Percentiles rank a stretch among this genome's conserved stretches.
phyloP scores from a whole-genome alignment of 2,888 invertebrate species.

The Glaucopsyche alexis region DNA sequence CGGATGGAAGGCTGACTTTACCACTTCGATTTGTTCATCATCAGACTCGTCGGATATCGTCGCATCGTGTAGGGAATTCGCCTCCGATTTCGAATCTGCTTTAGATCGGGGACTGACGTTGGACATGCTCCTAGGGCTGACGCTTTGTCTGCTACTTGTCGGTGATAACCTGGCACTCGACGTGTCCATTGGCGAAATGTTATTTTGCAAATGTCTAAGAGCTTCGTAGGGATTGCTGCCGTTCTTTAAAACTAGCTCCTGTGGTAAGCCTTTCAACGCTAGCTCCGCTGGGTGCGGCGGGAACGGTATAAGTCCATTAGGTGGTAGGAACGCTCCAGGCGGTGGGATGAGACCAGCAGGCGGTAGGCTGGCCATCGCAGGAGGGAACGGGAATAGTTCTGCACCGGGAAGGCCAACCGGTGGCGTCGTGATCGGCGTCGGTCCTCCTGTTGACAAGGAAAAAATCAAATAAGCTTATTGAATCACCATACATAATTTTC shows the following conservation, averaged over 20 bases:
- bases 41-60: conserved; percentile 83
- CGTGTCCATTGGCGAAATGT: conserved; percentile 69
- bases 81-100: conserved; percentile 80
- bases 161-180: conserved; percentile 77
- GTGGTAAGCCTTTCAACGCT: conserved; percentile 69
- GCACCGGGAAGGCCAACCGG: conserved; percentile 65
- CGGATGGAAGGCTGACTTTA: conserved; percentile 87
- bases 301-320: conserved; percentile 77
- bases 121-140: conserved; percentile 71
- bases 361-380: conserved; percentile 67
- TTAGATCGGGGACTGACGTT: conserved; percentile 73
- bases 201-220: conserved; percentile 69
- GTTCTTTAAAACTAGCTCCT: conserved; percentile 74
- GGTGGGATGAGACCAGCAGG: conserved; percentile 78
- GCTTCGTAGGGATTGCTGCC: conserved; percentile 81
- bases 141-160: conserved; percentile 77
- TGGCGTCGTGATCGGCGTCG: conserved; percentile 60
- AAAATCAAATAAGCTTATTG: conserved; percentile 37
- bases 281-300: conserved; percentile 76
- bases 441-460: conserved; percentile 69
- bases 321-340: conserved; percentile 78
- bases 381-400: conserved; percentile 69
- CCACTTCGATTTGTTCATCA: conserved; percentile 87
- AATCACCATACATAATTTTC: conserved; percentile 44
- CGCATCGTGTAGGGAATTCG: conserved; percentile 82